Base-by-base conservation (phyloP, 2,797 vertebrate species). In the Hylomyscus alleni region DNA sequence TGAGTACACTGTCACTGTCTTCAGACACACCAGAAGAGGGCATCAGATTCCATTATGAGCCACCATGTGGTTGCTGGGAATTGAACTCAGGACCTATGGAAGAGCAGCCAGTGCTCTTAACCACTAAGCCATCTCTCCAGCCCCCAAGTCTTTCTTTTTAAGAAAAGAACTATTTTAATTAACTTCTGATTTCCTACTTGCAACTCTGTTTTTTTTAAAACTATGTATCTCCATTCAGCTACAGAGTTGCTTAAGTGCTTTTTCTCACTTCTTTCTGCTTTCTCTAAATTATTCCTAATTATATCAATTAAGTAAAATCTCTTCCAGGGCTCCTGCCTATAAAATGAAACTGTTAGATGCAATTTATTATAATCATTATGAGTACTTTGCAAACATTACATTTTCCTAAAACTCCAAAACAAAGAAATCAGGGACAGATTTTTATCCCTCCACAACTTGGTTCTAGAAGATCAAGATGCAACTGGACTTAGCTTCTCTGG, bases 401-500 rank as follows among this genome's bases (percentile, higher is more conserved):
- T 94, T 93, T 50, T 95, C 73, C 24, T 22, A 83, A 89, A 89
- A 24, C 24, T 12, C 34, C 24, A n/a, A 60, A 84, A 82, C 78
- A 78, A 54, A 95, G 37, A 37, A 93, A 91, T 6, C 65, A 58
- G 19, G 50, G n/a, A 82, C 44, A n/a, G 78, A 22, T 52, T 77
- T 50, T 22, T 37, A 19, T 52, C 9, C 3, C 67, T 26, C 47
- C 52, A 88, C 24, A 80, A 91, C 67, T 93, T 52, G 85, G 37
- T 83, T 62, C 87, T 80, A 93, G 90, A 20, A 76, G 40, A 84
- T 82, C 65, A 94, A 81, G 67, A 96, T 73, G 96, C 95, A 96
- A 81, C 56, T 93, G 95, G 97, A 97, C 44, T 75, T 78, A 80
- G 54, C 60, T 88, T 82, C 93, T 96, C 94, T 95, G 73, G 97